Conservation (phyloP, 1,140 invertebrate species). For the Cardiocondyla obscurior region DNA sequence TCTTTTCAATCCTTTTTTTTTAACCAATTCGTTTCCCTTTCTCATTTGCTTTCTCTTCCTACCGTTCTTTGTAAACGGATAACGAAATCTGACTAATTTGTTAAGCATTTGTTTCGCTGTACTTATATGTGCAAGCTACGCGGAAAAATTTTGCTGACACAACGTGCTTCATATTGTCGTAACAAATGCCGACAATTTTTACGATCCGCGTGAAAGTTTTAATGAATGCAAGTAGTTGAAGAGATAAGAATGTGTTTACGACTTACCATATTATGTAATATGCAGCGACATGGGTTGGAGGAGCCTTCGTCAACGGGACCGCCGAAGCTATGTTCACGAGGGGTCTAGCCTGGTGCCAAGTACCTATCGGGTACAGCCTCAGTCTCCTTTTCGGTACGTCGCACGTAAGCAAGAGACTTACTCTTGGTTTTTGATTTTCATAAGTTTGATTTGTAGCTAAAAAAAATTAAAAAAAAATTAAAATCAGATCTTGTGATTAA, state of each 20-base stretch:
- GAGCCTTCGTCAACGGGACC: conserved; percentile 93
- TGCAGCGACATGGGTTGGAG: conserved; percentile 92
- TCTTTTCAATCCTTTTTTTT: not conserved
- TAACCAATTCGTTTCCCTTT: not conserved
- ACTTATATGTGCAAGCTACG: not conserved
- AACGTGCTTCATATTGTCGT: not conserved
- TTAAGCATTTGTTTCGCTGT: conserved; percentile 14
- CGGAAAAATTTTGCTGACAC: not conserved
- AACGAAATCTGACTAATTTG: conserved; percentile 2
- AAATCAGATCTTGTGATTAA: no score
- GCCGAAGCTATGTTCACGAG: conserved; percentile 89
- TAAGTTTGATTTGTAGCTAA: not conserved
- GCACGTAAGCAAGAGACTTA: no score
- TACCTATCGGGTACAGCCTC: conserved; percentile 92
- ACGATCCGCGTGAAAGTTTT: not conserved
- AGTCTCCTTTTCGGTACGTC: conserved; percentile 89
- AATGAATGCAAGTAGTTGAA: not conserved
- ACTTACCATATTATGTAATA: conserved; percentile 5
- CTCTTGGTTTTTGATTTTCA: not conserved
- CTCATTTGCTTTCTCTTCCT: no score
- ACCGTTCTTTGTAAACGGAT: not conserved
- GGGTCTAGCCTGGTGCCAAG: conserved; percentile 91
- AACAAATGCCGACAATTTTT: not conserved
- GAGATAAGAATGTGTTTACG: not conserved
- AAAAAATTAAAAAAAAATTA: not conserved